phyloP scores from a whole-genome alignment of 2,888 invertebrate species.

The Hypsopygia costalis region DNA sequence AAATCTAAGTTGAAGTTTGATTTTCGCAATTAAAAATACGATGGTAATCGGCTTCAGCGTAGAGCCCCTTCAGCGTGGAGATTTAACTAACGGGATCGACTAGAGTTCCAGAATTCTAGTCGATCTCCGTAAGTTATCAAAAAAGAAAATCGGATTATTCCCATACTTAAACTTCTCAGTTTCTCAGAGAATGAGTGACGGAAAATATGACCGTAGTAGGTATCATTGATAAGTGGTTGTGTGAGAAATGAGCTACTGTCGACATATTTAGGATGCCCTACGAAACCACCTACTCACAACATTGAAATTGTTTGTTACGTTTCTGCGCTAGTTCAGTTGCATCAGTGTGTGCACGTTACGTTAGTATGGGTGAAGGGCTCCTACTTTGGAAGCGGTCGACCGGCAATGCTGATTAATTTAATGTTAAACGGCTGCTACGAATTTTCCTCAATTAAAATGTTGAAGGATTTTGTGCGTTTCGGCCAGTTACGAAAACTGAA shows the following conservation, averaged over 20 bases:
- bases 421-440: conserved; percentile 58
- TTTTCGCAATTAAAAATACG: no score
- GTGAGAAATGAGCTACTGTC: not conserved
- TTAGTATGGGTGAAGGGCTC: conserved; percentile 61
- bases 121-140: no score
- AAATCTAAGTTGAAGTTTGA: no score
- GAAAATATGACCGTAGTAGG: no score
- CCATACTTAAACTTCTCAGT: no score
- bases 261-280: not conserved
- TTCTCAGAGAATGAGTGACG: no score
- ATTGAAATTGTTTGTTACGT: conserved; percentile 32
- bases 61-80: no score
- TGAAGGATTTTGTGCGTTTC: conserved; percentile 24
- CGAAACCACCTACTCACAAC: conserved; percentile 20
- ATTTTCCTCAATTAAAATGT: conserved; percentile 53
- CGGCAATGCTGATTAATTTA: conserved; percentile 65
- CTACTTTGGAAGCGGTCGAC: conserved; percentile 52
- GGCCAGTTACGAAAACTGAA: conserved; percentile 14
- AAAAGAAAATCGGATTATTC: no score
- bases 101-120: no score
- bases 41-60: no score
- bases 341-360: conserved; percentile 28
- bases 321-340: conserved; percentile 35
- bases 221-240: no score
- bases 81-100: no score